phyloP scores from a whole-genome alignment of 2,797 vertebrate genomes.

The Ciconia nigra region DNA sequence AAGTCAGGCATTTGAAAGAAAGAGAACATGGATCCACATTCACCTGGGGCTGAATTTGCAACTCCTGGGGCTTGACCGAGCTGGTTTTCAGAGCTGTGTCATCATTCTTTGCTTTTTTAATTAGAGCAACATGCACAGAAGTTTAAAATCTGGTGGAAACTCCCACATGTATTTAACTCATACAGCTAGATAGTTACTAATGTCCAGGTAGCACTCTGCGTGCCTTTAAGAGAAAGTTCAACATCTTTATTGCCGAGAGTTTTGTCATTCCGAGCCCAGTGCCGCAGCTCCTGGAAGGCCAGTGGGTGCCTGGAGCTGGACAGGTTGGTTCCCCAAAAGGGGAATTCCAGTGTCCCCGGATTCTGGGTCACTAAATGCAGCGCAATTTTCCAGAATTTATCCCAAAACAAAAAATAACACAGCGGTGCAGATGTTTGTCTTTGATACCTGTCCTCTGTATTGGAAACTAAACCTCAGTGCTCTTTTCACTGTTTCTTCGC shows the following conservation, averaged over 20 bases:
- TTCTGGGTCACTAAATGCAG: not conserved
- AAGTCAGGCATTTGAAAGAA: not conserved
- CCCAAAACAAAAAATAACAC: not conserved
- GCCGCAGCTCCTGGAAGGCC: not conserved
- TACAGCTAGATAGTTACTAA: not conserved
- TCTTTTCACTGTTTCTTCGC: not conserved
- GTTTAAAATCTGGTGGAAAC: not conserved
- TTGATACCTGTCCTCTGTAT: fast-evolving
- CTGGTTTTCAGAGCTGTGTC: not conserved
- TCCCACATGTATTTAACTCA: not conserved
- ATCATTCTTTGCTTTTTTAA: not conserved
- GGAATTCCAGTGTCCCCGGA: not conserved
- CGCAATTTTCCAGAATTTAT: not conserved
- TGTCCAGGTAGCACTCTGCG: not conserved
- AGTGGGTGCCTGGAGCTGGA: not conserved
- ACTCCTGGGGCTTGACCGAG: not conserved
- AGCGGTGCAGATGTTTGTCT: not conserved
- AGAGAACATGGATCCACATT: not conserved
- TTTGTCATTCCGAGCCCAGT: not conserved
- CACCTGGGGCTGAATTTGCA: not conserved
- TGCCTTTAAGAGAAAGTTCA: not conserved
- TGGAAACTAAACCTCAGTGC: not conserved
- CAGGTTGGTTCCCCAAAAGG: fast-evolving
- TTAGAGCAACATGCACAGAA: not conserved
- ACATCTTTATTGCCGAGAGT: not conserved